These are phyloP conservation scores for Podilymbus podiceps DNA, from an alignment of 2,113 vertebrate species.

Conservation along the genomic window DNA sequence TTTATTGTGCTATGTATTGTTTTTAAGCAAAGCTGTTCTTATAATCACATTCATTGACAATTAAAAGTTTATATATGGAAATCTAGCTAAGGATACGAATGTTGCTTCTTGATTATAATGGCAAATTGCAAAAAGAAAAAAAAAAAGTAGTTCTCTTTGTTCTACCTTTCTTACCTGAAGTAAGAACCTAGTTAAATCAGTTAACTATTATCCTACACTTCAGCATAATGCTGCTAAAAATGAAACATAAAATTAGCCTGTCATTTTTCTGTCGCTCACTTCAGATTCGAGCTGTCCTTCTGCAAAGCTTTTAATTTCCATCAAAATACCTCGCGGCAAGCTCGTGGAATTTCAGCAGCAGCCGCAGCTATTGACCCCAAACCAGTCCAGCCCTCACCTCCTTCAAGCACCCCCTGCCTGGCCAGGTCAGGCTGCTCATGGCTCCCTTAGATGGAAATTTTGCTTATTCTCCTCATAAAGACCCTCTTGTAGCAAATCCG, in stretches of 20 bases:
- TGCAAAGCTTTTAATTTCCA: slow-evolving; percentile 33
- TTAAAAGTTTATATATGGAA: background rate
- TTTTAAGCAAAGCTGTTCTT: background rate
- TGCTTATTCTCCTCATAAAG: background rate
- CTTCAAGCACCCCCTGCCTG: background rate
- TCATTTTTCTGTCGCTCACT: slow-evolving; percentile 38
- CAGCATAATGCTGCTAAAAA: slow-evolving; percentile 66
- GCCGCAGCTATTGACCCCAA: background rate
- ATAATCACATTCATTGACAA: background rate
- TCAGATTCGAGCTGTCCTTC: slow-evolving; percentile 16
- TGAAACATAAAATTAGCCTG: slow-evolving; percentile 60
- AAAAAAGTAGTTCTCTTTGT: slow-evolving; percentile 5
- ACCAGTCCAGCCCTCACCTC: background rate
- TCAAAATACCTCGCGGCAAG: background rate
- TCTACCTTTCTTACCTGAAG: slow-evolving; percentile 18
- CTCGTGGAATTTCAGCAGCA: background rate
- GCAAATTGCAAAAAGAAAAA: background rate
- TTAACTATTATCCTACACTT: slow-evolving; percentile 54
- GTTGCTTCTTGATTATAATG: background rate
- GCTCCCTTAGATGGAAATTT: background rate
- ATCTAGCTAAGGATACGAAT: background rate
- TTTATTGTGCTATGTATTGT: background rate
- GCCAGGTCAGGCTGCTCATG: background rate
- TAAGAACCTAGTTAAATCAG: slow-evolving; percentile 34
- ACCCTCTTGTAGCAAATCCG: background rate